Conservation (phyloP, 2,888 invertebrate genomes). For the Panzeria rudis region DNA sequence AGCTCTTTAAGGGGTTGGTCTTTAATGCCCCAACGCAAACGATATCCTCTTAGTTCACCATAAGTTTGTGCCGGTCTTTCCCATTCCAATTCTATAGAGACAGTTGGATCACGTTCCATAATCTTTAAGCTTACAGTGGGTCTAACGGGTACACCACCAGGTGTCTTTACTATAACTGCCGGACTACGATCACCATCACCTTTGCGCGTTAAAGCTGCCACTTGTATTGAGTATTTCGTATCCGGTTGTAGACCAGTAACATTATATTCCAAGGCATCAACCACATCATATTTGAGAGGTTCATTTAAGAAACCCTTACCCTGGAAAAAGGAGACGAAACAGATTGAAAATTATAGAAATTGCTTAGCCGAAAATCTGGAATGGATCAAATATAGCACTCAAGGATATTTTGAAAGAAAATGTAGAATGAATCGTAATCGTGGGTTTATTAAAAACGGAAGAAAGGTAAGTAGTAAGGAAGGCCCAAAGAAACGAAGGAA, state of each 20-base stretch:
- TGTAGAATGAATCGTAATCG: no score
- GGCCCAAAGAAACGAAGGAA: no score
- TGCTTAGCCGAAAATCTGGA: not conserved
- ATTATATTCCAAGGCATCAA: slow-evolving; percentile 92
- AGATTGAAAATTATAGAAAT: not conserved
- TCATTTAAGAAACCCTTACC: slow-evolving; percentile 90
- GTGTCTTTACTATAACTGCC: slow-evolving; percentile 93
- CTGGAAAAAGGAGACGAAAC: slow-evolving; percentile 72
- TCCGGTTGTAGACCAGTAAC: slow-evolving; percentile 97
- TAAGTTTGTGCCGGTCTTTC: slow-evolving; percentile 94
- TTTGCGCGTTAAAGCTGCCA: slow-evolving; percentile 97
- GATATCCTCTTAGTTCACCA: slow-evolving; percentile 94
- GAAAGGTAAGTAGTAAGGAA: no score
- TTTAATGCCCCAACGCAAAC: slow-evolving; percentile 93
- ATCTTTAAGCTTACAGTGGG: slow-evolving; percentile 93
- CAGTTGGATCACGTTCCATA: slow-evolving; percentile 93
- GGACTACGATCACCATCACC: slow-evolving; percentile 97
- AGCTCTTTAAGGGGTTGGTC: slow-evolving; percentile 90
- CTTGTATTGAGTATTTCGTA: slow-evolving; percentile 96
- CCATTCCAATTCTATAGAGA: slow-evolving; percentile 97
- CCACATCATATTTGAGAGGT: slow-evolving; percentile 93
- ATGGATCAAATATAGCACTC: not conserved
- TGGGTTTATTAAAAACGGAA: no score
- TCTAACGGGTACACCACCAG: slow-evolving; percentile 95
- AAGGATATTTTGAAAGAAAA: no score